Evolutionary conservation across 1,140 invertebrate species (phyloP).

Genomic region (Heliothis virescens): DNA sequence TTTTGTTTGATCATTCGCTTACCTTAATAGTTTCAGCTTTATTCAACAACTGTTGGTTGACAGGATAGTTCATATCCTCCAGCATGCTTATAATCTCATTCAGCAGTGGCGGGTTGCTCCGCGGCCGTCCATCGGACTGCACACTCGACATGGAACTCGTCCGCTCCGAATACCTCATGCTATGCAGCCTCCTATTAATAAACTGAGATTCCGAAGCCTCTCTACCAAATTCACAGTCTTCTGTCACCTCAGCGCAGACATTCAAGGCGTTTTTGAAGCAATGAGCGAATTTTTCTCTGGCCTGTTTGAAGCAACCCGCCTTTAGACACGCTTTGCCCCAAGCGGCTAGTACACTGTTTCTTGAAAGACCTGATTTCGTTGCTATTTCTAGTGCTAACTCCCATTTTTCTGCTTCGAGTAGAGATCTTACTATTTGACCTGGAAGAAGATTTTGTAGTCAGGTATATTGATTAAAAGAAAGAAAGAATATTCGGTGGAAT

Average conservation of each 20-base stretch:
- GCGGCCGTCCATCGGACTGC: conserved; percentile 82
- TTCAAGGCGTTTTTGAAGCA: conserved; percentile 85
- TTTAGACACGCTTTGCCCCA: conserved; percentile 95
- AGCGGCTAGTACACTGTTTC: conserved; percentile 92
- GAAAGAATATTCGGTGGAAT: too few species aligned
- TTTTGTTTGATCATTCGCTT: too few species aligned
- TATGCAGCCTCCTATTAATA: conserved; percentile 66
- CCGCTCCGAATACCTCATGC: conserved; percentile 66
- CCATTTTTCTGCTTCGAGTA: conserved; percentile 94
- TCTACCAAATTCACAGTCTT: conserved; percentile 73
- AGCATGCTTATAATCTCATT: conserved; percentile 90
- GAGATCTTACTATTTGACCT: conserved; percentile 76
- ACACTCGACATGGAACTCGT: conserved; percentile 70
- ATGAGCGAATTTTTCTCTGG: conserved; percentile 89
- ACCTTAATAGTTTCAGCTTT: conserved; percentile 83
- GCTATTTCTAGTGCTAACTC: conserved; percentile 94
- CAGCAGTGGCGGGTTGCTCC: conserved; percentile 88
- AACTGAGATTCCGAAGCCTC: conserved; percentile 75
- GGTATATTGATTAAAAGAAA: too few species aligned
- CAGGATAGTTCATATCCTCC: conserved; percentile 86
- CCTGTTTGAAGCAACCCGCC: conserved; percentile 91
- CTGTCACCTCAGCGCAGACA: conserved; percentile 68
- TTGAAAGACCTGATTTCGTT: conserved; percentile 93
- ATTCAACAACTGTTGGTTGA: conserved; percentile 78
- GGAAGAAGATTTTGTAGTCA: conserved; percentile 34